Conservation (phyloP, 1,140 invertebrate species). For the Bombus confusus region DNA sequence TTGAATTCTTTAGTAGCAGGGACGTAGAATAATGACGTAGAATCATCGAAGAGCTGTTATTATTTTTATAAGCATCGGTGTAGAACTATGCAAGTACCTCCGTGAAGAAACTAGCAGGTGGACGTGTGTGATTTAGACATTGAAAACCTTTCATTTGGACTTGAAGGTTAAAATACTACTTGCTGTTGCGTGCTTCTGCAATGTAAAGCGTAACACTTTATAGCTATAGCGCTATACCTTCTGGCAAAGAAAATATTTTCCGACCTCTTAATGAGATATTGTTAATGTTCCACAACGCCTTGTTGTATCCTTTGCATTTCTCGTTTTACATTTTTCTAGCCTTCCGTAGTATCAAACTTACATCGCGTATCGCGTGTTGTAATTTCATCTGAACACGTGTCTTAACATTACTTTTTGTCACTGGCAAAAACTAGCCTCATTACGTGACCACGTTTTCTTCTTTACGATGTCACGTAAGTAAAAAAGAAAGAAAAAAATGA, state of each 20-base stretch:
- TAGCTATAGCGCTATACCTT: not conserved
- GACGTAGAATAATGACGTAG: not conserved
- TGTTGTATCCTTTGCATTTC: no score
- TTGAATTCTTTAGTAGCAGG: not conserved
- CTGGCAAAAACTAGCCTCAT: not conserved
- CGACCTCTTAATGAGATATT: not conserved
- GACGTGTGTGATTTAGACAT: not conserved
- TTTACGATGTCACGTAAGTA: not conserved
- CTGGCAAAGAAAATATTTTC: not conserved
- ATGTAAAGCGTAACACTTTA: not conserved
- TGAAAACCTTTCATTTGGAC: not conserved
- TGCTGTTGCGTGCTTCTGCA: not conserved
- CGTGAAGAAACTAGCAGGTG: not conserved
- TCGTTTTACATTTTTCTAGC: not conserved
- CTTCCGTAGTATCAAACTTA: no score
- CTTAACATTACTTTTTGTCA: not conserved
- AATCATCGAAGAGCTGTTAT: not conserved
- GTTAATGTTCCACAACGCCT: not conserved
- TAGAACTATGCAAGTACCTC: not conserved
- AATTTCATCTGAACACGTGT: not conserved
- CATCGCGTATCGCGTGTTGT: not conserved
- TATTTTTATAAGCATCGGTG: not conserved
- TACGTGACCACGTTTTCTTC: not conserved
- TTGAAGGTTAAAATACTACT: not conserved
- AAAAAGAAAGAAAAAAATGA: not conserved